These are phyloP conservation scores for Hirtodrosophila alboralis DNA, from an alignment of 2,888 invertebrate species.

Conservation along the genomic window DNA sequence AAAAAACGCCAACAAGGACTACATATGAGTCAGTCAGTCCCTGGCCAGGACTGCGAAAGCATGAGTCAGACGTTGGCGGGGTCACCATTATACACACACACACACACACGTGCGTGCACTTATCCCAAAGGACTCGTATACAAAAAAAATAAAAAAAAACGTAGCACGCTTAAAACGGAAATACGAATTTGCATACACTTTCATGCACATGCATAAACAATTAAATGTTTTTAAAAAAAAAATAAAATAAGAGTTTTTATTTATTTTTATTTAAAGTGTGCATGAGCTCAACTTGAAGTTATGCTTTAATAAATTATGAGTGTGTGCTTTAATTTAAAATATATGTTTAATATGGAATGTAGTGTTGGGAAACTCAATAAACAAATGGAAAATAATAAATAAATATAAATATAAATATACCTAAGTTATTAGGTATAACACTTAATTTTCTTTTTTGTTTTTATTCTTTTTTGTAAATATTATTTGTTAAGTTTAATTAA, in stretches of 20 bases:
- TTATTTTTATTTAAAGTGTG: no score
- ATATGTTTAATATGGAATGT: no score
- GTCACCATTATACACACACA: constrained; percentile 4
- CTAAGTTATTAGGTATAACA: no score
- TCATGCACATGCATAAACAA: constrained; percentile 1
- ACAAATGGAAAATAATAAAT: no score
- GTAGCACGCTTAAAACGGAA: constrained; percentile 24
- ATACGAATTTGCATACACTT: constrained; percentile 31
- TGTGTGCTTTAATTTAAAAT: no score
- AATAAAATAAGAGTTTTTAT: no score
- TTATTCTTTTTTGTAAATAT: no score
- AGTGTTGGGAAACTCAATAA: no score
- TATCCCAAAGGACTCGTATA: constrained; percentile 53
- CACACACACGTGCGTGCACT: constrained; percentile 5
- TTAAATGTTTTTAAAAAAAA: background rate
- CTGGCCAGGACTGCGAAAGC: constrained; percentile 3
- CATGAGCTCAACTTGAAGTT: constrained; percentile 1
- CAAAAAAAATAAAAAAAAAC: constrained; percentile 16
- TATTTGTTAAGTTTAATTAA: no score
- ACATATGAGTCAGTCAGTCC: constrained; percentile 29
- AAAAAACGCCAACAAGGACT: background rate
- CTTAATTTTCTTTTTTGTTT: no score
- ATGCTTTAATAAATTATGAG: constrained; percentile 2
- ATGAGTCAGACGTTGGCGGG: constrained; percentile 29
- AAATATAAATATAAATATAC: no score